Evolutionary conservation across 2,888 invertebrate genomes (phyloP).

Genomic region (Macrophya alboannulata): DNA sequence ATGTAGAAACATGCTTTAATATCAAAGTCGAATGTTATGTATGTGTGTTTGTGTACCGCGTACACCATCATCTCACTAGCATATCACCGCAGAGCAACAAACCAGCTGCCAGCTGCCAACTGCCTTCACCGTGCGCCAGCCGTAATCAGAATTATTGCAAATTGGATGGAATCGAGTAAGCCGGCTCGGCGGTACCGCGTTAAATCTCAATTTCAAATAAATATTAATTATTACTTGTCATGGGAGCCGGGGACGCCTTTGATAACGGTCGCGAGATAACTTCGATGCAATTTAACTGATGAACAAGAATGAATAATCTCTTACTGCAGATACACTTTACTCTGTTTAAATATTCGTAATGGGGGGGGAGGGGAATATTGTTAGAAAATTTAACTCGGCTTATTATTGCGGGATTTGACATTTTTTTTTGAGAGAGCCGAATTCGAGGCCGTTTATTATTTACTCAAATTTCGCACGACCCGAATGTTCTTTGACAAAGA

Average conservation of each 20-base stretch:
- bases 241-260: slow-evolving; percentile 11
- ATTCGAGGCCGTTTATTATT: not conserved
- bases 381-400: slow-evolving; percentile 2
- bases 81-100: slow-evolving; percentile 20
- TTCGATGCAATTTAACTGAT: slow-evolving; percentile 50
- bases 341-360: not conserved
- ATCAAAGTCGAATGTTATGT: slow-evolving; percentile 13
- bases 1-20: slow-evolving; percentile 13
- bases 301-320: slow-evolving; percentile 35
- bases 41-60: not conserved
- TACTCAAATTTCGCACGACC: not conserved
- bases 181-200: slow-evolving; percentile 53
- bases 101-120: slow-evolving; percentile 52
- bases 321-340: not conserved
- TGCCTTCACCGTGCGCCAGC: slow-evolving; percentile 30
- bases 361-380: not conserved
- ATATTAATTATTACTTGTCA: slow-evolving; percentile 52
- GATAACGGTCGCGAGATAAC: slow-evolving; percentile 41
- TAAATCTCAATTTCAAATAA: slow-evolving; percentile 55
- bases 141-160: slow-evolving; percentile 56
- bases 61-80: not conserved
- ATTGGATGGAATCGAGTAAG: slow-evolving; percentile 56
- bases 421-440: not conserved
- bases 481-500: not conserved
- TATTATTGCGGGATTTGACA: not conserved